Evolutionary conservation across 2,113 vertebrate genomes (phyloP).

Genomic region (Epinephelus fuscoguttatus): DNA sequence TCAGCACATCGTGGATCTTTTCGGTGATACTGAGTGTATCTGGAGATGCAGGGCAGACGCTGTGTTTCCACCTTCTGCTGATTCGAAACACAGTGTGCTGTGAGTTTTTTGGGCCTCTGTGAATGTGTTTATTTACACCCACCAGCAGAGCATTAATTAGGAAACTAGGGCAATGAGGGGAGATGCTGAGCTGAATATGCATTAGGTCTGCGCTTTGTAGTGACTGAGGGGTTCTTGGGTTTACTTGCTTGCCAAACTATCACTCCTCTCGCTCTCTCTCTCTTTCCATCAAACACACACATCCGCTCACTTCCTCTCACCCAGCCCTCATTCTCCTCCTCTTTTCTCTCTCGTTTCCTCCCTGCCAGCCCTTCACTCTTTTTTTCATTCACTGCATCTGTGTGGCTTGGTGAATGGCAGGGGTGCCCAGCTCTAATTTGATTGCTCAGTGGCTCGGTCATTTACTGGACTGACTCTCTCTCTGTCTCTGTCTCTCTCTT

Average conservation of each 20-base stretch:
- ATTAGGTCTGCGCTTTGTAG: constrained; percentile 79
- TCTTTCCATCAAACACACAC: constrained; percentile 54
- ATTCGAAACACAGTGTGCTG: constrained; percentile 44
- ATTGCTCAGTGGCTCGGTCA: constrained; percentile 48
- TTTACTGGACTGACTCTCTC: constrained; percentile 27
- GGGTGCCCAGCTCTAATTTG: constrained; percentile 47
- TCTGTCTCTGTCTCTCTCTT: constrained; percentile 22
- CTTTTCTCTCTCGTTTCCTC: constrained; percentile 61
- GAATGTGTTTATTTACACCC: constrained; percentile 81
- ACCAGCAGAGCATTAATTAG: constrained; percentile 79
- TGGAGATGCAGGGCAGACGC: neutral
- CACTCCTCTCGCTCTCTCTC: constrained; percentile 58
- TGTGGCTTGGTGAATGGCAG: constrained; percentile 60
- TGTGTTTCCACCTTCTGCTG: constrained; percentile 33
- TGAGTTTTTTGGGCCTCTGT: constrained; percentile 65
- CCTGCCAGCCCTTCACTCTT: constrained; percentile 50
- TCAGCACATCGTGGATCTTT: neutral
- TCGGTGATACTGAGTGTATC: neutral
- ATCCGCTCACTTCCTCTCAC: constrained; percentile 66
- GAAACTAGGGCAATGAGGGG: constrained; percentile 80
- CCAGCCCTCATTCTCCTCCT: constrained; percentile 56
- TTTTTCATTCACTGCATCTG: constrained; percentile 70
- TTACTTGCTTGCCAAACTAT: constrained; percentile 69
- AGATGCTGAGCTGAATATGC: constrained; percentile 84
- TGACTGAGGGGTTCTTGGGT: constrained; percentile 69